Base-by-base conservation (phyloP, 2,888 invertebrate species). In the Eilema griseolum region DNA sequence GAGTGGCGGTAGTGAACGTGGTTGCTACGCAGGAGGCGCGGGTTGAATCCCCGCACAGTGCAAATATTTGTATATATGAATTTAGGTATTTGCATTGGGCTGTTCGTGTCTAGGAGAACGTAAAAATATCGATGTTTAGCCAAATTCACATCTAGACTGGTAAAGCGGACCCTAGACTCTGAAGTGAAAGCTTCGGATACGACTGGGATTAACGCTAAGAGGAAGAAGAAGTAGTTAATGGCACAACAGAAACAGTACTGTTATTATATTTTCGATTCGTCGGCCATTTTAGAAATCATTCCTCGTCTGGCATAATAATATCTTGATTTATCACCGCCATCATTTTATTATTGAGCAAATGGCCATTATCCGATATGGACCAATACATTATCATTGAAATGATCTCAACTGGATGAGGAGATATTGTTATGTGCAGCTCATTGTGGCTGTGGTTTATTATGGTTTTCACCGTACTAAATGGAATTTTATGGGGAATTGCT, bases 241-340 rank as follows among this genome's bases (percentile, higher is more conserved):
- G 16, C 2, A 7, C 8, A 46, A 46, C 20, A 46, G 46, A 46
- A 46, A 7, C 46, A 46, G 20, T 2, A 46, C 20, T 20, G 20
- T 20, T 3, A 20, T 20, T 46, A 7, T 46, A 46, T 46, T 20
- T 46, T 46, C 46, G 1, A 2, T 46, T 20, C 20, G 46, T 20
- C 41, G 59, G 61, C 46, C 61, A 61, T 67, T 52, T 57, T 46
- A 62, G 24, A 26, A 68, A 8, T 31, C 14, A 68, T 60, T 60
- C n/a, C 26, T 67, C 57, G n/a, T 67, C 52, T 31, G 28, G 60
- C 23, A 67, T 26, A 26, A 67, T 26, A 26, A 52, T 23, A 60
- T 66, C n/a, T 12, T 60, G 24, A 66, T 66, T 66, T 66, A 66
- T 59, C 16, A n/a, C n/a, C 26, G n/a, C 26, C 60, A 60, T 66